phyloP scores from a whole-genome alignment of 2,113 vertebrate genomes.

The Ictidomys tridecemlineatus region DNA sequence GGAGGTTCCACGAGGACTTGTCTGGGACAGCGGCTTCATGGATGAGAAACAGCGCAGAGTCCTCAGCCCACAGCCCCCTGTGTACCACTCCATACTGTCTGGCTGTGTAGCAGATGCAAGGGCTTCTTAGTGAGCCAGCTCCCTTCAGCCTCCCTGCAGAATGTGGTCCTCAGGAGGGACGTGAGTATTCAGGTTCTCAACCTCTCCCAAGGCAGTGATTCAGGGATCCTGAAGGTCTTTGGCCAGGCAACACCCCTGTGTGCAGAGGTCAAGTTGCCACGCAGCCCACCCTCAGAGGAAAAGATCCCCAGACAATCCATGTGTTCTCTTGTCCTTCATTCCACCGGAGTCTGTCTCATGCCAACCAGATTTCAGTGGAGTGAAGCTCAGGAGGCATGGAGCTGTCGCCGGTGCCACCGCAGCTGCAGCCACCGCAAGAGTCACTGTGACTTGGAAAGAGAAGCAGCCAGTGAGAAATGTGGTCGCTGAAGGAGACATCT shows the following conservation, averaged over 20 bases:
- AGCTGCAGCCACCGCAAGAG: slow-evolving; percentile 19
- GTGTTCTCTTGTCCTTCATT: slow-evolving; percentile 99
- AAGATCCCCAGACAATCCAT: slow-evolving; percentile 87
- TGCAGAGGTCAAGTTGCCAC: neutral
- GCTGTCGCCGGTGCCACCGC: slow-evolving; percentile 59
- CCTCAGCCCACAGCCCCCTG: neutral
- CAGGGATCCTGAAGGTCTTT: neutral
- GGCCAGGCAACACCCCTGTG: neutral
- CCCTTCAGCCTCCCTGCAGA: neutral
- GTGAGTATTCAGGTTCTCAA: neutral
- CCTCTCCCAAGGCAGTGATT: neutral
- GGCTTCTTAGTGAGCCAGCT: neutral
- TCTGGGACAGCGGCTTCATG: neutral
- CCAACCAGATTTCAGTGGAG: slow-evolving; percentile 99
- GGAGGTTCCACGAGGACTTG: neutral
- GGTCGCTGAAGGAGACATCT: neutral
- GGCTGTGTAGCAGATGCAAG: neutral
- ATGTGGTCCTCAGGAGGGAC: neutral
- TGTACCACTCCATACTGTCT: too few species aligned
- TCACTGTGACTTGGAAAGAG: slow-evolving; percentile 1
- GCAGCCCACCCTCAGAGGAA: neutral
- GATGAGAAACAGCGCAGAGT: neutral
- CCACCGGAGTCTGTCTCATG: slow-evolving; percentile 99
- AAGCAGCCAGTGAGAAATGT: accelerated
- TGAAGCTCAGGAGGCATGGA: slow-evolving; percentile 98